Evolutionary conservation across 2,797 vertebrate genomes (phyloP).

Genomic region (Gadopsis bispinosus): DNA sequence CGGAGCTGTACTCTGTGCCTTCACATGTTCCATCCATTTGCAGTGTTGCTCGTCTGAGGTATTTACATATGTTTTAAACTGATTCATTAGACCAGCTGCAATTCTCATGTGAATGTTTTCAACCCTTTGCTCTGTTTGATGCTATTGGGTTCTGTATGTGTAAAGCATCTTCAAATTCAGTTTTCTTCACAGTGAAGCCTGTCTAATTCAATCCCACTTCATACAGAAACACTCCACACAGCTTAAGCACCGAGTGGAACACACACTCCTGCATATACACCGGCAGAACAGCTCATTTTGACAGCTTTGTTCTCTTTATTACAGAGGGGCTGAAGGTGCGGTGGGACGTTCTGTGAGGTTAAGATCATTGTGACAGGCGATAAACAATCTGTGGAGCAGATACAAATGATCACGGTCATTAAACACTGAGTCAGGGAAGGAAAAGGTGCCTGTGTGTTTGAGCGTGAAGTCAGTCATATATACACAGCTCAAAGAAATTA

Average conservation of each 20-base stretch:
- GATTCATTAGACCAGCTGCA: slow-evolving; percentile 29
- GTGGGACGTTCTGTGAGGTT: slow-evolving; percentile 22
- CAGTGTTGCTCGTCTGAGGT: slow-evolving; percentile 8
- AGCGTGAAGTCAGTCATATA: no score
- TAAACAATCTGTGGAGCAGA: slow-evolving; percentile 38
- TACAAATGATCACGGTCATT: slow-evolving; percentile 41
- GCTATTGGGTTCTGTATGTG: slow-evolving; percentile 20
- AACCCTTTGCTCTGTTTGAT: neutral
- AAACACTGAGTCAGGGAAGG: neutral
- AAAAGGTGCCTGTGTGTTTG: no score
- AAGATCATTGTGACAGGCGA: slow-evolving; percentile 30
- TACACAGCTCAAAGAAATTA: no score
- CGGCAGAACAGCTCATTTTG: slow-evolving; percentile 19
- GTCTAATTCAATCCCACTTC: slow-evolving; percentile 47
- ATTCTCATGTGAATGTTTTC: slow-evolving; percentile 44
- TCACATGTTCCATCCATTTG: slow-evolving; percentile 23
- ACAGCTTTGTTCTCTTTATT: slow-evolving; percentile 27
- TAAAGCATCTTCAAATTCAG: slow-evolving; percentile 27
- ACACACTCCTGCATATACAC: slow-evolving; percentile 9
- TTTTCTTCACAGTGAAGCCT: slow-evolving; percentile 29
- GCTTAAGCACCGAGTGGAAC: slow-evolving; percentile 24
- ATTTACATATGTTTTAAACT: slow-evolving; percentile 20
- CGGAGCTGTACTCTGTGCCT: neutral
- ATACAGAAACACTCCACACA: slow-evolving; percentile 30
- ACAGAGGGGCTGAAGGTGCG: neutral